Evolutionary conservation across 1,140 invertebrate species (phyloP), one percentile per base, ranked within the genome.

Genomic region (Pseudoatta argentina): DNA sequence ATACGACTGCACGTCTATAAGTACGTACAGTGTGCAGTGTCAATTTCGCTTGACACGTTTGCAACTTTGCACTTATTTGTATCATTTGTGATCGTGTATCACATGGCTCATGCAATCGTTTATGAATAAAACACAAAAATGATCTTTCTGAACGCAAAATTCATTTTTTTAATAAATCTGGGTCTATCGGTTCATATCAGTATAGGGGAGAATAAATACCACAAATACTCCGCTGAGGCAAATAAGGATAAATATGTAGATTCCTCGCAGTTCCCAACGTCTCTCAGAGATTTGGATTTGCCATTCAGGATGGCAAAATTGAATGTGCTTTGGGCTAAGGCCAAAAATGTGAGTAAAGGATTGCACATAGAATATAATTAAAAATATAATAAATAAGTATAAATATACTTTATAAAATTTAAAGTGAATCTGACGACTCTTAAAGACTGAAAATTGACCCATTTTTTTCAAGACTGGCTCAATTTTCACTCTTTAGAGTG

Each of bases 231-330:
- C 0, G 94, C 94, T 27, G 92, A 95, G 39, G 95, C 96, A 7
- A 97, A 97, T 92, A 94, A 93, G 85, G 93, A 95, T 69, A 89
- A 94, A 57, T 90, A 95, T 61, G 95, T 94, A 71, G 93, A 93
- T 57, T 91, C 89, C 75, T 90, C 93, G 61, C 91, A 93, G 93
- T 88, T 94, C 77, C 88, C 95, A 89, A 93, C 93, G 87, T 91
- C 96, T 92, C 94, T 97, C 93, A 93, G 96, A 91, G 96, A 96
- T 79, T 93, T 98, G 8, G 96, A 98, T 66, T 97, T 97, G 91
- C 98, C 98, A 3, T 98, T 97, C 95, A 96, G 98, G 86, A 98
- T 98, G 96, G 96, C 97, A 12, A 98, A 98, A 95, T 94, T 98
- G 6, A 98, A 98, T 95, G 92, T 98, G 55, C 93, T 98, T 12